Percentiles rank a stretch among this genome's conserved stretches.
Evolutionary conservation across 2,797 vertebrate genomes (phyloP).

Genomic region (Picus viridis): DNA sequence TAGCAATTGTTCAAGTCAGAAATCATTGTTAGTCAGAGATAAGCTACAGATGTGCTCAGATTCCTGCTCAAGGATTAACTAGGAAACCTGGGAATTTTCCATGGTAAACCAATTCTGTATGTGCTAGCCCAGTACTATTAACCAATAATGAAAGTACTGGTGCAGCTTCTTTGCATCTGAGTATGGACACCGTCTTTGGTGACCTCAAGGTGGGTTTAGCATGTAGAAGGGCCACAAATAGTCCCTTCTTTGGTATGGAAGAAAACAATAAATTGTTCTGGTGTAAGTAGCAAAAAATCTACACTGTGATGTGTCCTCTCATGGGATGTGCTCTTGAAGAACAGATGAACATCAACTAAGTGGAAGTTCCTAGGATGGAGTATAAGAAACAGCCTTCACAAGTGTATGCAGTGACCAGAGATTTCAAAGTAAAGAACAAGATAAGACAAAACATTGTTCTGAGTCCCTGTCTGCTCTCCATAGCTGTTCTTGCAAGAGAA

Average conservation of each 20-base stretch:
- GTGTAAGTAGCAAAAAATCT: background rate
- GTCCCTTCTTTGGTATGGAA: background rate
- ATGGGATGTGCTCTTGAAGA: background rate
- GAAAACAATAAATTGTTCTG: background rate
- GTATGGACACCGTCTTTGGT: background rate
- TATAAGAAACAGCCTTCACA: background rate
- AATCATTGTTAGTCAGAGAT: background rate
- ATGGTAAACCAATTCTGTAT: background rate
- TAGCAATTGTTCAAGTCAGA: background rate
- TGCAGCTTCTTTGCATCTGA: background rate
- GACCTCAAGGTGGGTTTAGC: background rate
- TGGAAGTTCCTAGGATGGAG: background rate
- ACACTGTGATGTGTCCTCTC: background rate
- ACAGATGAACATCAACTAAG: background rate
- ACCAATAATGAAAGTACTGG: background rate
- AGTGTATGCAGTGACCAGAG: background rate
- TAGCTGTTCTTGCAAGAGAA: background rate
- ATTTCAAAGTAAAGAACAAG: background rate
- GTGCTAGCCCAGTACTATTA: background rate
- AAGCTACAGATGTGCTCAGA: background rate
- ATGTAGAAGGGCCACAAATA: background rate
- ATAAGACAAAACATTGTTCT: background rate
- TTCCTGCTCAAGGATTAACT: background rate
- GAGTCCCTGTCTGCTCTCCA: background rate
- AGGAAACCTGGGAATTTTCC: background rate